These are phyloP conservation scores for Odontocolon sp. DNA, from an alignment of 2,888 invertebrate species.

Conservation along the genomic window DNA sequence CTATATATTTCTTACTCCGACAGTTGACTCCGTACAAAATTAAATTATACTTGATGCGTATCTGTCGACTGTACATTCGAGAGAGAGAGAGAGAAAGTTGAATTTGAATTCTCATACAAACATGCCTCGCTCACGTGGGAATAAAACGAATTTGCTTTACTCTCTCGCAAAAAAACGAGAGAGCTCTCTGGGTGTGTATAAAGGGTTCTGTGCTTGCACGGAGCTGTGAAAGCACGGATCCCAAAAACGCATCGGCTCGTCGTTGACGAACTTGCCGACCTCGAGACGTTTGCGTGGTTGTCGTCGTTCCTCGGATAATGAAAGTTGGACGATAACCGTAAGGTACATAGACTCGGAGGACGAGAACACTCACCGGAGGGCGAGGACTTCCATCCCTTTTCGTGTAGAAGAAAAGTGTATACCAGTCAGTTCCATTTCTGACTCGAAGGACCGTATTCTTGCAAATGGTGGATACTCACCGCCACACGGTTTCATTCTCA, in stretches of 20 bases:
- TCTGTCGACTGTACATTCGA: no score
- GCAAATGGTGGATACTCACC: no score
- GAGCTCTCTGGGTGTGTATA: slow-evolving; percentile 12
- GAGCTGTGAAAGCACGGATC: not conserved
- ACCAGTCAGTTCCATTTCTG: no score
- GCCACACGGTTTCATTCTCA: no score
- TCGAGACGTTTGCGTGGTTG: slow-evolving; percentile 22
- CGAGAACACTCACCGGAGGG: slow-evolving; percentile 8
- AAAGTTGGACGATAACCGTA: slow-evolving; percentile 35
- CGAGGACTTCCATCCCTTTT: no score
- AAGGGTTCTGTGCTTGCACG: slow-evolving; percentile 39
- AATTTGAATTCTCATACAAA: slow-evolving; percentile 43
- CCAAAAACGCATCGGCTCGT: slow-evolving; percentile 4
- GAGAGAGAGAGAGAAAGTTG: slow-evolving; percentile 13
- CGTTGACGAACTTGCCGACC: slow-evolving; percentile 20
- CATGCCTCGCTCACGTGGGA: slow-evolving; percentile 6
- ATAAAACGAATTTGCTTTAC: slow-evolving; percentile 47
- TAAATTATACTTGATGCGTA: slow-evolving; percentile 1
- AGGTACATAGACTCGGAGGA: slow-evolving; percentile 9
- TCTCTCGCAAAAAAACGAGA: not conserved
- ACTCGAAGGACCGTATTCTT: no score
- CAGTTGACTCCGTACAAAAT: not conserved
- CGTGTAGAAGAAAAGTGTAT: no score
- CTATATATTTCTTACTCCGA: slow-evolving; percentile 20
- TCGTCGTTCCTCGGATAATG: slow-evolving; percentile 26